Evolutionary conservation across 2,888 invertebrate genomes (phyloP), one percentile per base, ranked within the genome.

Genomic region (Ischnus inquisitorius): DNA sequence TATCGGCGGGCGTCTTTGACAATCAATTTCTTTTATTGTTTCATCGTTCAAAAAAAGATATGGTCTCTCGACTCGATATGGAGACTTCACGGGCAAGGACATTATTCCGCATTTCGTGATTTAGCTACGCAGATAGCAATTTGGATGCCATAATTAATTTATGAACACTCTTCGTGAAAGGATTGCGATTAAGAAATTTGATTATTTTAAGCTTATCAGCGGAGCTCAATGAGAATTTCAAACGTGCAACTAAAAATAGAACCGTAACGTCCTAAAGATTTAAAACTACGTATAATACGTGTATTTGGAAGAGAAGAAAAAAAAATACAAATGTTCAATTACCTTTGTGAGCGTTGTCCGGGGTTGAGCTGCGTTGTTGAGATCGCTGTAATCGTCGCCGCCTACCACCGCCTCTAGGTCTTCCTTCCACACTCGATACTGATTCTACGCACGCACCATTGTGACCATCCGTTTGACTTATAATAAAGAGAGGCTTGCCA

Each of bases 361-460:
- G 94, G 60, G 94, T 94, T 78, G 91, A 89, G 88, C 94, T 94
- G 89, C 92, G 91, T 87, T 91, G 92, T 82, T 92, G 91, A 75
- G 91, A 90, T 43, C 91, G 92, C 87, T 88, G 90, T 85, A 87
- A 75, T 85, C 92, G 92, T 87, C 90, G 91, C 84, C 93, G 93
- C 88, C 92, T 91, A 87, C 92, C 92, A 75, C 90, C 89, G 85
- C 92, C 92, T 88, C 92, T 92, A 87, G 94, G 92, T 88, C 95
- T 95, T 93, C 93, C 94, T 94, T 95, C 95, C 94, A 95, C 94
- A 91, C 96, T 95, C 92, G 95, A 95, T 90, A 95, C 94, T 89
- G 95, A 95, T 86, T 95, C 95, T 95, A 94, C 92, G 92, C 92
- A 92, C 91, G 91, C 83, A 92, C 89, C 88, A 91, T 92, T 92